A percentile compares a stretch with the other conserved stretches of the same genome.
Conservation (phyloP, 2,113 vertebrate genomes). For the Amia ocellicauda region DNA sequence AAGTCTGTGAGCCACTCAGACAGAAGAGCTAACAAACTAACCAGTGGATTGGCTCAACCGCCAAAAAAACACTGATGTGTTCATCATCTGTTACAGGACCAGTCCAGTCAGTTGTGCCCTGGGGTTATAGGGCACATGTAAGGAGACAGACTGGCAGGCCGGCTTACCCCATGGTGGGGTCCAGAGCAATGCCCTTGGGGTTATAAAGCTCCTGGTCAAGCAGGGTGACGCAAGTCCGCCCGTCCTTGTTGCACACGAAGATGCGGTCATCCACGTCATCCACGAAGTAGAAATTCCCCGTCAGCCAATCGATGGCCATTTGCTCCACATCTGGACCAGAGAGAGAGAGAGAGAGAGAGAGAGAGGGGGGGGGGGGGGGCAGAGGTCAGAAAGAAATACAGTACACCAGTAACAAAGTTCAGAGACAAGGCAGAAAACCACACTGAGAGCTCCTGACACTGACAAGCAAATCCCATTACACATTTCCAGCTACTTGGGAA, state of each 20-base stretch:
- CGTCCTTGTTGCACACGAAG: constrained; percentile 92
- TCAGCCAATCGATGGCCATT: constrained; percentile 98
- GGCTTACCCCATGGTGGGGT: constrained; percentile 91
- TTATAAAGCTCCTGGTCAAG: constrained; percentile 94
- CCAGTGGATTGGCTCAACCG: too few species aligned
- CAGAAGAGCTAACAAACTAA: too few species aligned
- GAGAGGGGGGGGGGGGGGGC: neutral
- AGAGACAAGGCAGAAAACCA: too few species aligned
- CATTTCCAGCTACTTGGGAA: too few species aligned
- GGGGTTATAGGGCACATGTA: too few species aligned
- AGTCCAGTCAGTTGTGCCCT: too few species aligned
- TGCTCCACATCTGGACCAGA: constrained; percentile 85
- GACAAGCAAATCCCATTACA: too few species aligned
- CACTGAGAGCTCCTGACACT: neutral
- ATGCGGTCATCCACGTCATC: constrained; percentile 93
- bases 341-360: neutral
- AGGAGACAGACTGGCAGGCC: neutral
- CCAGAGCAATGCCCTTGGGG: constrained; percentile 91
- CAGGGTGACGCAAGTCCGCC: constrained; percentile 89
- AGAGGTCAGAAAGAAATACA: neutral
- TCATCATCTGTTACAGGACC: too few species aligned
- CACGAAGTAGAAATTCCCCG: constrained; percentile 97
- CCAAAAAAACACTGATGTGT: too few species aligned
- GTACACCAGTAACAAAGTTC: too few species aligned
- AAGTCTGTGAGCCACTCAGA: too few species aligned